Conservation (phyloP, 2,797 vertebrate species). For the Phalanger gymnotis region DNA sequence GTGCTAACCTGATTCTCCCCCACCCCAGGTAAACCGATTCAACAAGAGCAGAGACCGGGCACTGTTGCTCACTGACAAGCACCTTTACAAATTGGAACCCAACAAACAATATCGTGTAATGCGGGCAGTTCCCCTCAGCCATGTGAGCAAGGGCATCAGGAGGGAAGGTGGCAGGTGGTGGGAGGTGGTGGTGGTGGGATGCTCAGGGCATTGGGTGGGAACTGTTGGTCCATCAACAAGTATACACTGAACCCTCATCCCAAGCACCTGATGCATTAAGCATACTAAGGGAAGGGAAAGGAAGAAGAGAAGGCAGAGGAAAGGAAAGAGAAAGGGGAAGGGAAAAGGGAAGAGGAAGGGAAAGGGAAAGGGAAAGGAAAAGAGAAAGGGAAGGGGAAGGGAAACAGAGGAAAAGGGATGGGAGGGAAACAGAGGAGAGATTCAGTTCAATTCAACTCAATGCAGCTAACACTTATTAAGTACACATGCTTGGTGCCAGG, state of each 20-base stretch:
- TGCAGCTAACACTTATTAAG: background rate
- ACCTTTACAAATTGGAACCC: constrained; percentile 93
- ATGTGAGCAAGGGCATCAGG: constrained; percentile 82
- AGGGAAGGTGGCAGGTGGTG: accelerated
- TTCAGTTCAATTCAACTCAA: background rate
- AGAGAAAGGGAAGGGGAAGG: too few relatives aligned
- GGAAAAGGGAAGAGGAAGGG: background rate
- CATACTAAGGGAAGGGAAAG: background rate
- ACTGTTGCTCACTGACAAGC: constrained; percentile 91
- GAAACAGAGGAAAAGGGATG: background rate
- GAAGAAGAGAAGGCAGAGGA: too few relatives aligned
- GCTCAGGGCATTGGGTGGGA: background rate
- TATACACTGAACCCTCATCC: too few relatives aligned
- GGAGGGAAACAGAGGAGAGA: background rate
- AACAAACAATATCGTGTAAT: constrained; percentile 90
- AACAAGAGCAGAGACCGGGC: constrained; percentile 91
- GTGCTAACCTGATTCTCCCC: too few relatives aligned
- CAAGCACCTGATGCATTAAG: background rate
- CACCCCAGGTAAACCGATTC: constrained; percentile 88
- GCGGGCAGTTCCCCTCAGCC: constrained; percentile 87
- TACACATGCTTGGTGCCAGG: background rate
- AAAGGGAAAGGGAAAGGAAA: too few relatives aligned
- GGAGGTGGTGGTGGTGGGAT: too few relatives aligned
- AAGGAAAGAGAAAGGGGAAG: background rate
- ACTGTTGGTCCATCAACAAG: too few relatives aligned